Conservation (phyloP, 2,113 vertebrate genomes). For the Ceratotherium simum region DNA sequence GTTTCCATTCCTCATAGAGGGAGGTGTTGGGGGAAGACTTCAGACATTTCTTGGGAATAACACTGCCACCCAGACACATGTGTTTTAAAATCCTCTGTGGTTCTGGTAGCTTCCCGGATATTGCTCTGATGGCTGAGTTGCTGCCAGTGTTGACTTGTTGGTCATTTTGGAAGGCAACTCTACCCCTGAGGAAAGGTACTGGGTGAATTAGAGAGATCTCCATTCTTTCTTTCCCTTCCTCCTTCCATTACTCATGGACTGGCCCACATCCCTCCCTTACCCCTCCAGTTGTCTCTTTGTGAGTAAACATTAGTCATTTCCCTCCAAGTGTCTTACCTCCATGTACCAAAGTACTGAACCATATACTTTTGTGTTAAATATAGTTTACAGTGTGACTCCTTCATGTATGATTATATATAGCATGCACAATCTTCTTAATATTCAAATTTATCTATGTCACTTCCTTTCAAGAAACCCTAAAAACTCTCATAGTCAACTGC, state of each 20-base stretch:
- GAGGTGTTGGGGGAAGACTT: constrained; percentile 45
- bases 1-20: constrained; percentile 62
- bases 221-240: constrained; percentile 5
- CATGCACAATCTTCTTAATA: neutral
- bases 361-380: neutral
- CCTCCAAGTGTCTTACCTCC: neutral
- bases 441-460: neutral
- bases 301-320: constrained; percentile 67
- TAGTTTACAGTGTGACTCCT: neutral
- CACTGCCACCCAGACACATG: constrained; percentile 39
- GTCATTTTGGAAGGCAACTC: constrained; percentile 54
- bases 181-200: constrained; percentile 55
- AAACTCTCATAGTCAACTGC: neutral
- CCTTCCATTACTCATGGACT: constrained; percentile 53
- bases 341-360: neutral
- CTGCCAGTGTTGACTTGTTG: constrained; percentile 6
- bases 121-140: constrained; percentile 55
- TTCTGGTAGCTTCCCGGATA: constrained; percentile 72
- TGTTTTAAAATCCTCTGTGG: constrained; percentile 69
- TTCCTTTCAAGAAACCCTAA: neutral
- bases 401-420: neutral
- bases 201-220: neutral
- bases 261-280: neutral
- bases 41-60: constrained; percentile 56
- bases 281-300: constrained; percentile 23